These are phyloP conservation scores for Trichomycterus rosablanca DNA, from an alignment of 2,113 vertebrate species.

Conservation along the genomic window DNA sequence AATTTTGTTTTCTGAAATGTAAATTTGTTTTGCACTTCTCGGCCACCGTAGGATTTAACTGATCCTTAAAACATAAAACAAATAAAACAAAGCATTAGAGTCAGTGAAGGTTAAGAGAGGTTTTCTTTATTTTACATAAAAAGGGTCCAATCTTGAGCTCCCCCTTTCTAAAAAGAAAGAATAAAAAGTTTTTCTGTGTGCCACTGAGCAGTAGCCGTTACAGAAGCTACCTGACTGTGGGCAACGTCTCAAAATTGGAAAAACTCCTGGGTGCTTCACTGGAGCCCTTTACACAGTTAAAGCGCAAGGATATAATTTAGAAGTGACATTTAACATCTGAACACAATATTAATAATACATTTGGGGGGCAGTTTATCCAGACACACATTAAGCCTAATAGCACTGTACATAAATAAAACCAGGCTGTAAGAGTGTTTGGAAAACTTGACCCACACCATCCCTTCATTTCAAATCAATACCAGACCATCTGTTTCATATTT, in stretches of 20 bases:
- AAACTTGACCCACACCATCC: neutral
- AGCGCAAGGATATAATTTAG: constrained; percentile 70
- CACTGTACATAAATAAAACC: constrained; percentile 48
- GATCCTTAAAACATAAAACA: no score
- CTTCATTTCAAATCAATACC: neutral
- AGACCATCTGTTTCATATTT: neutral
- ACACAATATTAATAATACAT: constrained; percentile 71
- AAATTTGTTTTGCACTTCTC: no score
- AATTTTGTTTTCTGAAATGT: no score
- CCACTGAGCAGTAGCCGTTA: constrained; percentile 62
- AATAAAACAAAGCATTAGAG: neutral
- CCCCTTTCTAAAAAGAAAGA: constrained; percentile 69
- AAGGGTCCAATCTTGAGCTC: constrained; percentile 81
- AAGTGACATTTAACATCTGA: constrained; percentile 82
- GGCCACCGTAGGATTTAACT: no score
- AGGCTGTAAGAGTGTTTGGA: neutral
- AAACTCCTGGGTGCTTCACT: constrained; percentile 63
- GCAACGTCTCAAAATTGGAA: constrained; percentile 47
- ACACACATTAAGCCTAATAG: constrained; percentile 66
- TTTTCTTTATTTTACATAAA: constrained; percentile 91
- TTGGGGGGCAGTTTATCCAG: constrained; percentile 67
- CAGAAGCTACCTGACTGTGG: constrained; percentile 64
- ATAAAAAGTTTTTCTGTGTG: constrained; percentile 72
- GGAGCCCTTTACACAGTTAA: constrained; percentile 76
- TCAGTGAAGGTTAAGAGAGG: constrained; percentile 59